Conservation (phyloP, 2,113 vertebrate species). For the Muntiacus muntjak region DNA sequence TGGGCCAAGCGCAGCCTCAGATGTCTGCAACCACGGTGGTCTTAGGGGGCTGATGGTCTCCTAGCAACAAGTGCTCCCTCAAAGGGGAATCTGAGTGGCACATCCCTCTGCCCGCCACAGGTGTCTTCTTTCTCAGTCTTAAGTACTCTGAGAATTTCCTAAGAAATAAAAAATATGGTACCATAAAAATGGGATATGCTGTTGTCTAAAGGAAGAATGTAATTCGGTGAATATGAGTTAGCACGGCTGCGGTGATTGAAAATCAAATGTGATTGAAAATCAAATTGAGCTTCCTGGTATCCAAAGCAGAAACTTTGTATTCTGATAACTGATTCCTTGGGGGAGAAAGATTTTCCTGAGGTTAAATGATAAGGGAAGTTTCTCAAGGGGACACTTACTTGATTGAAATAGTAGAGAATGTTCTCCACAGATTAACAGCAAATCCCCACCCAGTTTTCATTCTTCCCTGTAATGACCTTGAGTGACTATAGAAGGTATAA, state of each 20-base stretch:
- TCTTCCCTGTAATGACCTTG: background rate
- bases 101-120: background rate
- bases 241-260: background rate
- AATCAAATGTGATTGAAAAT: background rate
- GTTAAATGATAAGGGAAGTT: constrained; percentile 20
- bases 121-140: background rate
- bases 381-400: background rate
- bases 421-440: background rate
- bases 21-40: background rate
- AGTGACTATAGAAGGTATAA: background rate
- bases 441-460: background rate
- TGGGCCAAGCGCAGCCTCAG: background rate
- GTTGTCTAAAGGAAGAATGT: background rate
- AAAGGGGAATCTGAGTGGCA: background rate
- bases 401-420: constrained; percentile 3
- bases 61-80: background rate
- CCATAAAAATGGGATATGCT: background rate
- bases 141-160: background rate
- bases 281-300: background rate
- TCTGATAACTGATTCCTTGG: background rate
- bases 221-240: background rate
- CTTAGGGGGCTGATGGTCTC: background rate
- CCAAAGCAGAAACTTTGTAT: constrained; percentile 8
- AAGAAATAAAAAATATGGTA: background rate
- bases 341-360: background rate